These are phyloP conservation scores for Cathartes aura DNA, from an alignment of 2,113 vertebrate genomes.

Conservation along the genomic window DNA sequence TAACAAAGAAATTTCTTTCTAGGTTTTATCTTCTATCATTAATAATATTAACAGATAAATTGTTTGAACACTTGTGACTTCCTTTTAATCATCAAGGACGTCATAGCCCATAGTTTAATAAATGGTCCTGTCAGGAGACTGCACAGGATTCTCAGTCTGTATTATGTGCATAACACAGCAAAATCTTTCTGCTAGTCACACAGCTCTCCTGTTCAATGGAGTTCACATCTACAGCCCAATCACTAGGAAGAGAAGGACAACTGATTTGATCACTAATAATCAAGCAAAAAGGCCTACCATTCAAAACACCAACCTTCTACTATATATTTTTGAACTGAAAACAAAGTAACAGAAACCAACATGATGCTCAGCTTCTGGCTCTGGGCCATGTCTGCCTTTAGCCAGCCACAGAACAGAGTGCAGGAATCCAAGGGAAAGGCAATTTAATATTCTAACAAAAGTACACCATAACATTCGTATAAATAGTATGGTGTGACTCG, in stretches of 20 bases:
- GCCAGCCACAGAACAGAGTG: background rate
- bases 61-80: background rate
- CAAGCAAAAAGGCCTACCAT: background rate
- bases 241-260: background rate
- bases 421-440: background rate
- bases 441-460: conserved; percentile 5
- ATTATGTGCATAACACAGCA: background rate
- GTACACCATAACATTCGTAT: background rate
- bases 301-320: background rate
- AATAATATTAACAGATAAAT: background rate
- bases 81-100: background rate
- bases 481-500: conserved; percentile 10
- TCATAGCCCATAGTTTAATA: background rate
- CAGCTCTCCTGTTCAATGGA: background rate
- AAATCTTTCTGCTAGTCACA: background rate
- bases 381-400: background rate
- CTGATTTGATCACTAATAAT: background rate
- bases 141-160: background rate
- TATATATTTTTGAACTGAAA: background rate
- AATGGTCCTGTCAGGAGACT: background rate
- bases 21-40: background rate
- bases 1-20: background rate
- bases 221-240: background rate
- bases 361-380: background rate
- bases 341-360: background rate